Base-by-base conservation (phyloP, 2,797 vertebrate species). In the Poecilia gillii region DNA sequence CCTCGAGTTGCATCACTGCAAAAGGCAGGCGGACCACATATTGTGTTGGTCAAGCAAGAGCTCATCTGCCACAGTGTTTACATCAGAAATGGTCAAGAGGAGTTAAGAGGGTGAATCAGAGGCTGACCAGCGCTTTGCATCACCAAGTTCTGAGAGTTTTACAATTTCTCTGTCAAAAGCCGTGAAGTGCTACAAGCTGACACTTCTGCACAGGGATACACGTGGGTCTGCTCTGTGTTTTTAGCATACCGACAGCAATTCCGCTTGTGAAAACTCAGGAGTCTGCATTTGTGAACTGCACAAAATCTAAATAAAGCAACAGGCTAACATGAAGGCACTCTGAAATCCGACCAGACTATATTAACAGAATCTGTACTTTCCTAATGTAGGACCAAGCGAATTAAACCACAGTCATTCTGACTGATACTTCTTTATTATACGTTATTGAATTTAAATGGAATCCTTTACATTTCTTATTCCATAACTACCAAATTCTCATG, bases 151-250 rank as follows among this genome's bases (percentile, higher is more conserved):
- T 23, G 51, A 39, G 84, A 85, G 80, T 89, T 92, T 89, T 90
- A 92, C 93, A 92, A 89, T 88, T 75, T 78, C 70, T 83, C 86
- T 87, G 90, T 91, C 93, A 85, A 92, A 90, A 91, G 71, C 77
- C 0, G 14, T 85, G 87, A 91, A 85, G 80, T 85, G 82, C 87
- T 87, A 93, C 89, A 90, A 90, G 86, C 18, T 13, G 78, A 64
- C 87, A 74, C 78, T 43, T 81, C 79, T 82, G 70, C 89, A 53
- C 78, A 4, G 43, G 46, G 51, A 57, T 82, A 72, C 46, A 36
- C 13, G 77, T 20, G 55, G 70, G 64, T 84, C 77, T 62, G 62
- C 85, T 72, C 74, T 62, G 36, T 31, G 64, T 68, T 77, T 51
- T 59, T 68, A 68, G 46, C 81, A 75, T 18, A 33, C 14, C 72